These are phyloP conservation scores for Prunella himalayana DNA, from an alignment of 2,113 vertebrate genomes.

Conservation along the genomic window DNA sequence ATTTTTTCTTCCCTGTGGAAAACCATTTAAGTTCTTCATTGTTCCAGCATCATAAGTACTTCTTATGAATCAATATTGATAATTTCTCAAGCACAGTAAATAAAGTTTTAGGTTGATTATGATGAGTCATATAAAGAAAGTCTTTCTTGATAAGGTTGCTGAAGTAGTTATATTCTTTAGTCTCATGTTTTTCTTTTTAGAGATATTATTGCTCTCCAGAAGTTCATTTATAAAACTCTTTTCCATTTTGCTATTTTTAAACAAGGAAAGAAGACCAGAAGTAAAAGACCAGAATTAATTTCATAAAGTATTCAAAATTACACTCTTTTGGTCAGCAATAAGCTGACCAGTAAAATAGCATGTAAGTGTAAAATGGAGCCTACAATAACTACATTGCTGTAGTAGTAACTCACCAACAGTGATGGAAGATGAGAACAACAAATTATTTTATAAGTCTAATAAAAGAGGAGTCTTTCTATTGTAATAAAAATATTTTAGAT, in stretches of 20 bases:
- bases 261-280: background rate
- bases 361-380: background rate
- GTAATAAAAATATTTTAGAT: background rate
- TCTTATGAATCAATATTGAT: background rate
- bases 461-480: background rate
- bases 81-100: background rate
- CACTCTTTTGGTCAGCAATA: background rate
- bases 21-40: background rate
- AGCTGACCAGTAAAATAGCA: background rate
- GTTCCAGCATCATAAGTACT: background rate
- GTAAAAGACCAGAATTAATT: background rate
- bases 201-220: background rate
- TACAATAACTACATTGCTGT: background rate
- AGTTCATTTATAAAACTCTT: fast-evolving
- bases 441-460: background rate
- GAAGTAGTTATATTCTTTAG: background rate
- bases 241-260: background rate
- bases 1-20: background rate
- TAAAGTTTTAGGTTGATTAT: background rate
- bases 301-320: background rate
- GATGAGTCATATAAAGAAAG: background rate
- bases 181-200: background rate
- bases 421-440: background rate
- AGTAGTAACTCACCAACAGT: background rate
- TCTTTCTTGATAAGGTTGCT: background rate